phyloP scores from a whole-genome alignment of 2,113 vertebrate species.

The Synchiropus splendidus region DNA sequence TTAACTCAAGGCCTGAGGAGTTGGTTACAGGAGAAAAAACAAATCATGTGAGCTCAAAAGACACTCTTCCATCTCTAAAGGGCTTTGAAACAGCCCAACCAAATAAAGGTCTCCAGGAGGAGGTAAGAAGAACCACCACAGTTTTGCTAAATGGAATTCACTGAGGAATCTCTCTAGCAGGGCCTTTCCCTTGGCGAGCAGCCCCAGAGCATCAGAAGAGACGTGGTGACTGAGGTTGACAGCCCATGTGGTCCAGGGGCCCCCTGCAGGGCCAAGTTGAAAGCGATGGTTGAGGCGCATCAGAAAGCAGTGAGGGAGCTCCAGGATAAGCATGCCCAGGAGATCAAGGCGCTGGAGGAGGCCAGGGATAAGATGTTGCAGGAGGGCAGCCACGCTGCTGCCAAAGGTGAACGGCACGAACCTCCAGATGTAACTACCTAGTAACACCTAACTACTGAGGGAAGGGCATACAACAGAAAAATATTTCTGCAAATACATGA shows the following conservation, averaged over 20 bases:
- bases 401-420: conserved; percentile 68
- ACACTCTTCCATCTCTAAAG: conserved; percentile 10
- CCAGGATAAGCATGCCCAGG: conserved; percentile 75
- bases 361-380: conserved; percentile 77
- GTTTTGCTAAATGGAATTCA: no score
- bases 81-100: conserved; percentile 17
- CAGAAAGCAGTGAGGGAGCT: conserved; percentile 75
- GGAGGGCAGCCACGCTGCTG: conserved; percentile 73
- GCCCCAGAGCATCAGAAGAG: conserved; percentile 59
- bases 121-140: conserved; percentile 73
- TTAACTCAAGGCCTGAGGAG: conserved; percentile 10
- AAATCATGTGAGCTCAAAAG: conserved; percentile 1
- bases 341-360: conserved; percentile 72
- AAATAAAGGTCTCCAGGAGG: conserved; percentile 65
- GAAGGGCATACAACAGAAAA: no score
- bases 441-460: no score
- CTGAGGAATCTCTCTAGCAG: conserved; percentile 10
- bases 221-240: conserved; percentile 18
- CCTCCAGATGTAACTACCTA: no score
- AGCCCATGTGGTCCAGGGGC: conserved; percentile 54
- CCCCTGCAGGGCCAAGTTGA: conserved; percentile 76
- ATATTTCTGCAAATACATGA: no score
- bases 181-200: conserved; percentile 68
- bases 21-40: conserved; percentile 7
- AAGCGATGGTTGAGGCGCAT: conserved; percentile 80